These are phyloP conservation scores for Caenorhabditis auriculariae DNA, from an alignment of 2,888 invertebrate species.

Conservation along the genomic window DNA sequence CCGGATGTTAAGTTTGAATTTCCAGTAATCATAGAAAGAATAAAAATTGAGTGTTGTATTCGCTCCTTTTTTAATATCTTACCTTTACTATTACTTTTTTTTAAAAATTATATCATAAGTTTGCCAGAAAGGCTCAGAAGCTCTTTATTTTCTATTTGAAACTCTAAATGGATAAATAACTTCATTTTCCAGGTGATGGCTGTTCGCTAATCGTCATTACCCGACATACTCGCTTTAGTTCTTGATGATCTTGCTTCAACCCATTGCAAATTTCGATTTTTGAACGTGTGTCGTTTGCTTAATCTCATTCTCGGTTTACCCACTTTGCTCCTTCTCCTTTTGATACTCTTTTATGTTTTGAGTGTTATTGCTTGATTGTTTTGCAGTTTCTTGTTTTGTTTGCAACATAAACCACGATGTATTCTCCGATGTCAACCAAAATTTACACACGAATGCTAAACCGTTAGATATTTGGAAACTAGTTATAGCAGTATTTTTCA, in stretches of 20 bases:
- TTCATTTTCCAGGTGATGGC: constrained; percentile 46
- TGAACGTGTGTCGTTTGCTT: too few relatives aligned
- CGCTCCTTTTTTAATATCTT: neutral
- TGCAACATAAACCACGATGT: neutral
- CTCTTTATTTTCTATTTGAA: too few relatives aligned
- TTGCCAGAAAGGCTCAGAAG: too few relatives aligned
- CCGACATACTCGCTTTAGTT: constrained; percentile 2
- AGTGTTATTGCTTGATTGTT: constrained; percentile 4
- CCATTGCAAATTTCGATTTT: neutral
- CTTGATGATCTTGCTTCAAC: neutral
- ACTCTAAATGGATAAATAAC: too few relatives aligned
- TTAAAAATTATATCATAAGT: neutral
- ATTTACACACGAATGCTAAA: too few relatives aligned
- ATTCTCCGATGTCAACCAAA: too few relatives aligned
- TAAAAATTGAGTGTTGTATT: too few relatives aligned
- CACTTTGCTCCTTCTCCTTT: neutral
- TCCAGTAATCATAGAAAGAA: too few relatives aligned
- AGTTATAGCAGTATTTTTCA: too few relatives aligned
- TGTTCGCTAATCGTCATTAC: constrained; percentile 37
- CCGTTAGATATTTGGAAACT: too few relatives aligned
- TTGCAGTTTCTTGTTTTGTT: constrained; percentile 1
- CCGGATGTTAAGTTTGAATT: neutral
- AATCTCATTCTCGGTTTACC: constrained; percentile 7
- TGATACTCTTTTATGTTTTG: neutral
- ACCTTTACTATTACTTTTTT: neutral